Evolutionary conservation across 2,888 invertebrate species (phyloP), one percentile per base, ranked within the genome.

Genomic region (Dendrolimus houi): DNA sequence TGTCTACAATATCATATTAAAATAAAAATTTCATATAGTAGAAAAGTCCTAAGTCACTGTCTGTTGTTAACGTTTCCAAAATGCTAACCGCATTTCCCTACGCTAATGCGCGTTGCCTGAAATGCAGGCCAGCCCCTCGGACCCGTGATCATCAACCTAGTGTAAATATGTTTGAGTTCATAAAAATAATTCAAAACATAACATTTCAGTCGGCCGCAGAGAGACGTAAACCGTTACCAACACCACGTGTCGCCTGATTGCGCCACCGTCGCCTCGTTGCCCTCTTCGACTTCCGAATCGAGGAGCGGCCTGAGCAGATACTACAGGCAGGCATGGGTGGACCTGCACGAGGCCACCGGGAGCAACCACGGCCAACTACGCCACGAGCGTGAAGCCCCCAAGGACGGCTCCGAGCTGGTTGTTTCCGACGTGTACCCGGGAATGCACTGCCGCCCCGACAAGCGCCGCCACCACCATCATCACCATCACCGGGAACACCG

Each of bases 251-350:
- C 97, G 9, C 96, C 96, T 52, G 97, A 97, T 84, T 96, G 96
- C 89, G 96, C 96, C 85, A 97, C 97, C 47, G 96, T 97, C 60
- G 97, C 96, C 56, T 97, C 97, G 14, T 95, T 96, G 78, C 97
- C 96, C 79, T 96, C 96, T 56, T 96, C 96, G 56, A 95, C 96
- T 56, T 96, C 96, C 0, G 97, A 96, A 74, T 96, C 96, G 9
- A 93, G 96, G 56, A 93, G 94, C 71, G 96, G 96, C 47, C 91
- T 98, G 62, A 97, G 96, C 80, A 93, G 96, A 65, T 97, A 96
- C 85, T 97, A 97, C 85, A 93, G 96, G 41, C 96, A 97, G 81
- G 97, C 97, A 2, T 98, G 98, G 98, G 97, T 97, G 79, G 97
- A 97, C 79, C 92, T 98, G 3, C 96, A 96, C 79, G 96, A 96